Evolutionary conservation across 2,113 vertebrate species (phyloP).

Genomic region (Eurystomus gularis): DNA sequence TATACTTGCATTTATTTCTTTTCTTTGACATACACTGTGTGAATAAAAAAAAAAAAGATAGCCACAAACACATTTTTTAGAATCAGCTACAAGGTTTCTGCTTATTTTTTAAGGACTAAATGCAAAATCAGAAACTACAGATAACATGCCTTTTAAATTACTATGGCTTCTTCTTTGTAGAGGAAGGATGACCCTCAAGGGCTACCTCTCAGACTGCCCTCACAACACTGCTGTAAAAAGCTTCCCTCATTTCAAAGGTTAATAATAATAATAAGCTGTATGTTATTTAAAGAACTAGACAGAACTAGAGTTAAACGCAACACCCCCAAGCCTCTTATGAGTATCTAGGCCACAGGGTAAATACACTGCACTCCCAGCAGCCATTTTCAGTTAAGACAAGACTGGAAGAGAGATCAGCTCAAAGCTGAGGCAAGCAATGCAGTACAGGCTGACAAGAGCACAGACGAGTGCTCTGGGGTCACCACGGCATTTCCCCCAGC

Average conservation of each 20-base stretch:
- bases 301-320: not conserved
- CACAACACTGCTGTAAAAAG: not conserved
- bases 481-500: not conserved
- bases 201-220: not conserved
- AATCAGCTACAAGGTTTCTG: not conserved
- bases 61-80: not conserved
- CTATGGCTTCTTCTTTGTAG: not conserved
- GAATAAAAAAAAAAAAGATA: not conserved
- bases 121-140: not conserved
- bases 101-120: not conserved
- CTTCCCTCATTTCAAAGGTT: not conserved
- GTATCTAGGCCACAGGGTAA: no score
- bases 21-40: fast-evolving
- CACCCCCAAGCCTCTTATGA: fast-evolving
- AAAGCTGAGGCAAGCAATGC: fast-evolving
- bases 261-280: not conserved
- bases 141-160: fast-evolving
- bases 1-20: not conserved
- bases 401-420: fast-evolving
- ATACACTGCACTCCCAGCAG: fast-evolving
- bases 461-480: fast-evolving
- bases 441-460: fast-evolving
- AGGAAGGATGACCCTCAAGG: not conserved
- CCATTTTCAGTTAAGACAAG: not conserved
- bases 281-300: not conserved